These are phyloP conservation scores for Orthosia gracilis DNA, from an alignment of 2,888 invertebrate species.

Conservation along the genomic window DNA sequence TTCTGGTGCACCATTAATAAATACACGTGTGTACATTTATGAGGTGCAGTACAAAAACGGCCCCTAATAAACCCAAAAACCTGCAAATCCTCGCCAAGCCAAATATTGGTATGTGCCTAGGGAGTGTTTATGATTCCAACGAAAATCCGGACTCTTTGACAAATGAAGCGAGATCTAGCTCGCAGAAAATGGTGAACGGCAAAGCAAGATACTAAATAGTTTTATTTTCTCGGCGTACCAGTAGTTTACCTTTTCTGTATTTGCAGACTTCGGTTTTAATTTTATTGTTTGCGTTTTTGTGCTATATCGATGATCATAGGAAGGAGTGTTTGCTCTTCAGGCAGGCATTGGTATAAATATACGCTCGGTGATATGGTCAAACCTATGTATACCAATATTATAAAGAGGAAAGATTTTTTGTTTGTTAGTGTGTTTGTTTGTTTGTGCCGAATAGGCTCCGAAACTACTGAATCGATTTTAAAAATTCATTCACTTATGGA, in stretches of 20 bases:
- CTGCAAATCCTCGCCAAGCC: constrained; percentile 1
- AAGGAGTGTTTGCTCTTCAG: background rate
- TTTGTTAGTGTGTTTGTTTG: no score
- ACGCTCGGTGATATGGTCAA: background rate
- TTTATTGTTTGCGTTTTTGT: background rate
- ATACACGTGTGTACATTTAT: background rate
- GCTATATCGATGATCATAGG: background rate
- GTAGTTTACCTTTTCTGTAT: background rate
- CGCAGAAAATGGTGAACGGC: constrained; percentile 16
- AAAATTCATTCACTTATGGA: no score
- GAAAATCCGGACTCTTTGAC: constrained; percentile 41
- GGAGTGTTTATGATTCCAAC: constrained; percentile 32
- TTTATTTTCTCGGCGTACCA: constrained; percentile 28
- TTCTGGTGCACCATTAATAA: background rate
- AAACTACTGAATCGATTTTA: no score
- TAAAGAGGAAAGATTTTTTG: no score
- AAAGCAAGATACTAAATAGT: constrained; percentile 26
- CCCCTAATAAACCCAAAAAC: background rate
- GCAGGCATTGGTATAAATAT: background rate
- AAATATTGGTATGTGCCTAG: background rate
- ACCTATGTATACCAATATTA: no score
- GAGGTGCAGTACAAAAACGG: background rate
- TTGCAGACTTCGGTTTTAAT: background rate
- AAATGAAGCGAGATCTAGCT: constrained; percentile 30
- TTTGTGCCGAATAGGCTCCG: no score